Conservation (phyloP, 2,888 invertebrate genomes). For the Lumbricus terrestris region DNA sequence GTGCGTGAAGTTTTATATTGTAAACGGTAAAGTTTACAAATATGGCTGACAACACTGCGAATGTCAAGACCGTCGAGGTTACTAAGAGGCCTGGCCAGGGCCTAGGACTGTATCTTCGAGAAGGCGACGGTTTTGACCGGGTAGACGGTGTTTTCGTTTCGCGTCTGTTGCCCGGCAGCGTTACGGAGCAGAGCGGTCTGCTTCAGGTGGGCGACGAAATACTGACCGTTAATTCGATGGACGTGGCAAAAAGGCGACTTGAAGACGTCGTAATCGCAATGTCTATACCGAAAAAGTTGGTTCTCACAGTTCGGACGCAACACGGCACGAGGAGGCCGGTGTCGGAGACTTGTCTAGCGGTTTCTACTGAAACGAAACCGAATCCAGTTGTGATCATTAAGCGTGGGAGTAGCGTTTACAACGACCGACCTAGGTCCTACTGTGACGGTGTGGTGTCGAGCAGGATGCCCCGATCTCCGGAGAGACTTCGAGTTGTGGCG, state of each 20-base stretch:
- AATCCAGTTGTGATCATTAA: background rate
- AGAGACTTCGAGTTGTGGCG: background rate
- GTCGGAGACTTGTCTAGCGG: background rate
- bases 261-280: slow-evolving; percentile 21
- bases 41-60: background rate
- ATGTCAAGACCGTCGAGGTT: slow-evolving; percentile 16
- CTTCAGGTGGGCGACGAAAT: slow-evolving; percentile 20
- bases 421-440: slow-evolving; percentile 6
- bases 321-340: background rate
- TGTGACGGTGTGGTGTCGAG: background rate
- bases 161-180: slow-evolving; percentile 13
- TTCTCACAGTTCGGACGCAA: slow-evolving; percentile 5
- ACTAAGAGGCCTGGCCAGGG: slow-evolving; percentile 22
- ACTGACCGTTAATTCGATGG: slow-evolving; percentile 12
- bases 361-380: background rate
- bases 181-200: slow-evolving; percentile 14
- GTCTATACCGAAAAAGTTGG: slow-evolving; percentile 21
- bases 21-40: background rate
- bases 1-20: background rate
- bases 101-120: slow-evolving; percentile 19
- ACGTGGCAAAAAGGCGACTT: background rate
- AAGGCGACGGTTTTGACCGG: slow-evolving; percentile 18
- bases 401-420: background rate
- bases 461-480: slow-evolving; percentile 4
- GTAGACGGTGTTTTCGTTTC: slow-evolving; percentile 21